Base-by-base conservation (phyloP, 37 sponge, comb jelly and placozoan genomes). In the Dysidea cf. avara region DNA sequence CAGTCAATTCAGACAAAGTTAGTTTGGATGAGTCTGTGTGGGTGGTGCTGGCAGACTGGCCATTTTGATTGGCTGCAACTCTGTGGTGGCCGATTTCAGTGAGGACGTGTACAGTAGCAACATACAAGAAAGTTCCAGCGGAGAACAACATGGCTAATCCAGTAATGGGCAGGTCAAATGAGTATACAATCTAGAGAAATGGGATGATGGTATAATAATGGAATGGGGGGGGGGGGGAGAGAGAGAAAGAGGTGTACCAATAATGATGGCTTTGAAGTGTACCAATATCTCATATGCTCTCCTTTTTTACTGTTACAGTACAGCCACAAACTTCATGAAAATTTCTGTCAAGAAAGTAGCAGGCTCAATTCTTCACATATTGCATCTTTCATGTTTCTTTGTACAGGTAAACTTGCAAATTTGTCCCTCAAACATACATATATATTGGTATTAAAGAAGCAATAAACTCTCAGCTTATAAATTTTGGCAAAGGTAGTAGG, bases 101-200 rank as follows among this genome's bases (percentile, higher is more conserved):
- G 32, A 98, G 79, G 6, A 98, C 99, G 59, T 98, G 99, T 21
- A 98, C 96, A n/a, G 99, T 98, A 25, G 96, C 78, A 17, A 98
- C 99, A 58, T 98, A 98, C 55, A 98, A 90, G 79, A 98, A 98
- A 20, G 99, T 98, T 16, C 99, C 99, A 11, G 96, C 99, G 12
- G 96, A 95, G 81, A 98, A 92, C 49, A 98, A 77, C 99, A 98
- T 86, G 2, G 90, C 86, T 22, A 95, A 48, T 1, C 99, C 99
- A 16, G 96, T 98, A 11, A 93, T 61, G 2, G 90, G 90, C 20
- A 84, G 36, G 26, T 80, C 65, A 12, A 68, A 36, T 7, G 53
- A 58, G 1, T 70, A 67, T 65, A 90, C 26, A 46, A 90, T 55
- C 90, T 90, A 60, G 13, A 35, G 25, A 43, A 12, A 12, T 56